Evolutionary conservation across 2,888 invertebrate genomes (phyloP), one percentile per base, ranked within the genome.

Genomic region (Tortrix viridana): DNA sequence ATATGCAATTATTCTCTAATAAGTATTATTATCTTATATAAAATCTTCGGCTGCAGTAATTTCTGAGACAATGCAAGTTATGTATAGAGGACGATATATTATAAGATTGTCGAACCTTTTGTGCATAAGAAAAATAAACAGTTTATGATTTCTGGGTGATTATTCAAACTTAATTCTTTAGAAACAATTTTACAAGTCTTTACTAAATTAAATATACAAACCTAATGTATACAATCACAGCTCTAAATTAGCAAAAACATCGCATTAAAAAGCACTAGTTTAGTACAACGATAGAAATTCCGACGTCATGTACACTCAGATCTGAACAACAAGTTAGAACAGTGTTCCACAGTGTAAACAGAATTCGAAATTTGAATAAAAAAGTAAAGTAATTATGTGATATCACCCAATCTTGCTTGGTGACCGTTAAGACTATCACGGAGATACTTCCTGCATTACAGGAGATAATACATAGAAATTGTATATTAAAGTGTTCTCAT

Each of bases 391-490:
- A 88, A 87, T 88, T 84, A 85, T 75, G 69, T 69, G 77, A 75
- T 82, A 84, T 82, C 83, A 74, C 78, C 81, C 71, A 80, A 83
- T 82, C 82, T 72, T 70, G 66, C 73, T 77, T 74, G 83, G 82
- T 84, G 87, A 89, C 90, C 89, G 89, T 90, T 91, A 89, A 87
- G 84, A 88, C 89, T 87, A 88, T 86, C 84, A 85, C 76, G 79
- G 78, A 80, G 81, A 78, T 76, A 85, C 87, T 92, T 92, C 91
- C 91, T 89, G 89, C 85, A 86, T 89, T 88, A 89, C 87, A 75
- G 75, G 81, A 89, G 90, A 89, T 91, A 89, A 90, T 89, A 91
- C 90, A 91, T 91, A 90, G 90, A 92, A 91, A 91, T 90, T 89
- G 90, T 92, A 87, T 88, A 91, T 90, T 89, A 90, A 84, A 89